Evolutionary conservation across 2,113 vertebrate genomes (phyloP).

Genomic region (Neofelis nebulosa): DNA sequence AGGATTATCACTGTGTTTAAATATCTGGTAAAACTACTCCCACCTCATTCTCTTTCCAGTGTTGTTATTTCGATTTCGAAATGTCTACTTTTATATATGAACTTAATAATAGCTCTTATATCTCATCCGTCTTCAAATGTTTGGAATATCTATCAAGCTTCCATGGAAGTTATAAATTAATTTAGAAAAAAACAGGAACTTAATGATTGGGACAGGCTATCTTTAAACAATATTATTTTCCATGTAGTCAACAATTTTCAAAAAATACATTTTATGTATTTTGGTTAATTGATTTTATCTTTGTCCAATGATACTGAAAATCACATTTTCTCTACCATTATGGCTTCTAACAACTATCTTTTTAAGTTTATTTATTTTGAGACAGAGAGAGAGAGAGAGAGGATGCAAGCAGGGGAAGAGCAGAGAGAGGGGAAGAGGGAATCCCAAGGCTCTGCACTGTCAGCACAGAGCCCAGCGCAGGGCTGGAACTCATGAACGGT

Average conservation of each 20-base stretch:
- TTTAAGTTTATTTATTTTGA: too few relatives aligned
- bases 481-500: too few relatives aligned
- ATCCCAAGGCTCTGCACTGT: too few relatives aligned
- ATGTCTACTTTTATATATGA: neutral
- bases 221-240: neutral
- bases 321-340: neutral
- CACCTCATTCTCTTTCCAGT: neutral
- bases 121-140: neutral
- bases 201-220: neutral
- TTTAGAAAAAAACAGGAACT: neutral
- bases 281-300: neutral
- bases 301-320: neutral
- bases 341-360: neutral
- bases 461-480: too few relatives aligned
- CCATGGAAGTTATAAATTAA: neutral
- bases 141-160: neutral
- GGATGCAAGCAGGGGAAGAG: too few relatives aligned
- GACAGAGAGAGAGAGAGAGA: too few relatives aligned
- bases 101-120: neutral
- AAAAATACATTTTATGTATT: neutral
- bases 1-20: neutral
- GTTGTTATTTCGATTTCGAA: neutral
- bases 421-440: too few relatives aligned
- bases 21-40: neutral
- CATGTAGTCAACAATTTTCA: neutral